A percentile compares a stretch with the other conserved stretches of the same genome.
Conservation (phyloP, 2,888 invertebrate species). For the Aphrophora alni region DNA sequence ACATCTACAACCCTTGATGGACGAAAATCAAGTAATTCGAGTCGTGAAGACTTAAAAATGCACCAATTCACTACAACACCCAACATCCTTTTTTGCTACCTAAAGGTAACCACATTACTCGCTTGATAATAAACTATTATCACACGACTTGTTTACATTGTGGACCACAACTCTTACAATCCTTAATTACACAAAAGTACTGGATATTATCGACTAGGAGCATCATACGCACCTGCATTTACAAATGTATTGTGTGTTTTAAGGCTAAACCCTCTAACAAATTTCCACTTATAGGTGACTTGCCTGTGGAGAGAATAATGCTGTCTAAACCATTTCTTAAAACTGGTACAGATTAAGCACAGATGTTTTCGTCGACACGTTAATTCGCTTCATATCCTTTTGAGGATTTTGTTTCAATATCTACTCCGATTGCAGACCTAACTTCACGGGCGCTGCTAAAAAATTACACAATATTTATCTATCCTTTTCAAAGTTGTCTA, state of each 20-base stretch:
- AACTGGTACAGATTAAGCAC: slow-evolving; percentile 45
- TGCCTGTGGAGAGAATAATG: slow-evolving; percentile 14
- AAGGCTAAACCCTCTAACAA: slow-evolving; percentile 16
- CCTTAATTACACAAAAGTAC: slow-evolving; percentile 36
- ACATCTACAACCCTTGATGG: not conserved
- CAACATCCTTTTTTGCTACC: slow-evolving; percentile 38
- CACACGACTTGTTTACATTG: slow-evolving; percentile 41
- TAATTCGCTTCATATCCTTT: slow-evolving; percentile 52
- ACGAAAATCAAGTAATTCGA: slow-evolving; percentile 26
- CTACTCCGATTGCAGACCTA: slow-evolving; percentile 53
- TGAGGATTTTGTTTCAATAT: slow-evolving; percentile 49
- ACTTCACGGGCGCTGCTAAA: slow-evolving; percentile 52
- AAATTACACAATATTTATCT: too few relatives aligned
- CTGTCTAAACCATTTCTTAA: slow-evolving; percentile 12
- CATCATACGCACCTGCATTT: slow-evolving; percentile 36
- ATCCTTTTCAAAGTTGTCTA: too few relatives aligned
- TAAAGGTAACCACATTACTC: not conserved
- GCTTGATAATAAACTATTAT: not conserved
- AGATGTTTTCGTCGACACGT: slow-evolving; percentile 52
- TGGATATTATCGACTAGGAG: slow-evolving; percentile 44
- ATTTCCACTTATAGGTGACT: slow-evolving; percentile 24
- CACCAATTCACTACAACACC: slow-evolving; percentile 25
- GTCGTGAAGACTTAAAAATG: slow-evolving; percentile 40
- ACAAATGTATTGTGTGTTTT: slow-evolving; percentile 45
- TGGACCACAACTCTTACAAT: slow-evolving; percentile 41